Percentiles rank a stretch among this genome's conserved stretches.
Conservation (phyloP, 2,113 vertebrate genomes). For the Bos indicus region DNA sequence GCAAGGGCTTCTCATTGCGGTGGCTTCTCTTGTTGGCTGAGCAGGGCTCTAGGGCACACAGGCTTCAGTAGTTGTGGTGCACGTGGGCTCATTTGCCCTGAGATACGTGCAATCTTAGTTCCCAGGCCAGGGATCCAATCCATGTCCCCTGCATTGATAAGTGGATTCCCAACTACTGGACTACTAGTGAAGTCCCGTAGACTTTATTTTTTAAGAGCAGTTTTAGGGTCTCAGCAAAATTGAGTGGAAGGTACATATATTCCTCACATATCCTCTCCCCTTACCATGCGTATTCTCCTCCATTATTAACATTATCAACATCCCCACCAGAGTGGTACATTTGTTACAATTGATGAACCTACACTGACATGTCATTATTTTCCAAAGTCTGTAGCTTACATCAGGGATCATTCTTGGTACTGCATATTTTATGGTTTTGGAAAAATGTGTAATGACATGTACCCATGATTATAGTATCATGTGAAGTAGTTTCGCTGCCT, state of each 20-base stretch:
- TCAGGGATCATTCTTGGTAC: neutral
- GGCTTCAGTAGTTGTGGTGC: neutral
- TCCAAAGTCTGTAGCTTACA: neutral
- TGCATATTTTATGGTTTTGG: neutral
- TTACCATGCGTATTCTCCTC: neutral
- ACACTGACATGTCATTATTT: neutral
- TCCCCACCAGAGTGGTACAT: neutral
- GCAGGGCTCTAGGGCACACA: neutral
- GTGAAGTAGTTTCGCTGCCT: neutral
- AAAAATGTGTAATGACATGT: neutral
- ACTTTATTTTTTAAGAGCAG: neutral
- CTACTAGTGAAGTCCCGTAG: neutral
- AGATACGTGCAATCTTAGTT: neutral
- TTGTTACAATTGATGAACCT: neutral
- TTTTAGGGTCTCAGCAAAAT: neutral
- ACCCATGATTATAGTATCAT: neutral
- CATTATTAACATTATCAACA: neutral
- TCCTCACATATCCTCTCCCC: neutral
- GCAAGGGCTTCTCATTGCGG: neutral
- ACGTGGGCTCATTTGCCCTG: neutral
- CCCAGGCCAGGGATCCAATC: neutral
- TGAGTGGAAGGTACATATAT: neutral
- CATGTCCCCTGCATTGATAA: neutral
- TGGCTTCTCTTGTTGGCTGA: neutral
- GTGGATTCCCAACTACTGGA: neutral